These are phyloP conservation scores for Diarsia rubi DNA, from an alignment of 2,888 invertebrate genomes.

Conservation along the genomic window DNA sequence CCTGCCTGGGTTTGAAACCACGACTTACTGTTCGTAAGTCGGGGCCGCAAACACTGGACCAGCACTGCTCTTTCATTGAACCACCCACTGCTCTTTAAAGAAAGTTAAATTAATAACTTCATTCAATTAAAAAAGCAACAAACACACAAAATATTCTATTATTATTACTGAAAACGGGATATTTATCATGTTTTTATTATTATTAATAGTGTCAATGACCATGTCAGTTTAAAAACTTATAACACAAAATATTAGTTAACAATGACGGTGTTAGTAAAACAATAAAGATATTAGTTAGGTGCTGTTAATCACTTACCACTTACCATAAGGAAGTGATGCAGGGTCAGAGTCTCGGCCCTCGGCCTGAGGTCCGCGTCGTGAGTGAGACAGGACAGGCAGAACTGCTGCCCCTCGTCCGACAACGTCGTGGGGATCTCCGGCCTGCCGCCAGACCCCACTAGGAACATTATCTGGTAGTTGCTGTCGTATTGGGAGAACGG, in stretches of 20 bases:
- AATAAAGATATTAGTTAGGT: not conserved
- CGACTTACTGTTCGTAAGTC: no score
- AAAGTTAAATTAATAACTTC: no score
- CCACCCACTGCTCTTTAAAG: no score
- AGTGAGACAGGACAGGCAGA: slow-evolving; percentile 94
- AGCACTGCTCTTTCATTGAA: no score
- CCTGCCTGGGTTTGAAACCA: no score
- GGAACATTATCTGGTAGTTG: slow-evolving; percentile 98
- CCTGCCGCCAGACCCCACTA: slow-evolving; percentile 97
- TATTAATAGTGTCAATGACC: no score
- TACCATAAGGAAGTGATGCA: slow-evolving; percentile 94
- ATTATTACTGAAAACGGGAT: no score
- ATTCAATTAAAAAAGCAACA: not conserved
- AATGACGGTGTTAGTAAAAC: not conserved
- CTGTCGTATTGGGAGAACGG: slow-evolving; percentile 98
- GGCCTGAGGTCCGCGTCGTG: slow-evolving; percentile 95
- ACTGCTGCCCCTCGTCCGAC: slow-evolving; percentile 95
- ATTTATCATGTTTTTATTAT: no score
- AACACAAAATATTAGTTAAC: not conserved
- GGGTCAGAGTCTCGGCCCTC: slow-evolving; percentile 93
- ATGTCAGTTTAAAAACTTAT: no score
- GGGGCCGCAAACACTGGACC: no score
- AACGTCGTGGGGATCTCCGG: slow-evolving; percentile 94
- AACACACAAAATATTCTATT: not conserved
- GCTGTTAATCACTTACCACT: slow-evolving; percentile 13